These are phyloP conservation scores for Onthophagus sagittarius DNA, from an alignment of 2,888 invertebrate genomes.

Conservation along the genomic window DNA sequence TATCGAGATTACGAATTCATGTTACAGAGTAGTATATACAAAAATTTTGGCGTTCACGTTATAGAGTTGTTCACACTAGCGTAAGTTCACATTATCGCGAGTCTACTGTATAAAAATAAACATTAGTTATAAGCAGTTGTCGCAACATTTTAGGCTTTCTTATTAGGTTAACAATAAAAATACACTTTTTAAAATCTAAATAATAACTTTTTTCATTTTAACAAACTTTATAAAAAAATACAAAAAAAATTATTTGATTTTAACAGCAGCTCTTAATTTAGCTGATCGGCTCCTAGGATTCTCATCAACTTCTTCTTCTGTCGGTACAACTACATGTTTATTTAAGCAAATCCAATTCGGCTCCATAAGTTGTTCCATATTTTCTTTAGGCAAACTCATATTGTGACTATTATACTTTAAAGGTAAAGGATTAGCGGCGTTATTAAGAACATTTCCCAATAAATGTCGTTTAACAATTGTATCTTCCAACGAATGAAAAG, in stretches of 20 bases:
- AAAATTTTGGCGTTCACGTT: too few relatives aligned
- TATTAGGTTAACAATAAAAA: too few relatives aligned
- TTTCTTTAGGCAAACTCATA: slow-evolving; percentile 56
- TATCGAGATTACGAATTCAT: too few relatives aligned
- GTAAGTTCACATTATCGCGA: too few relatives aligned
- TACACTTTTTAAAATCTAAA: too few relatives aligned
- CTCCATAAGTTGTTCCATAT: slow-evolving; percentile 59
- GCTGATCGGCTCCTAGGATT: slow-evolving; percentile 90
- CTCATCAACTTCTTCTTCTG: slow-evolving; percentile 64
- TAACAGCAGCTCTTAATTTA: slow-evolving; percentile 79
- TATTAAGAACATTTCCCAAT: slow-evolving; percentile 69
- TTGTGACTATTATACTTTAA: slow-evolving; percentile 67
- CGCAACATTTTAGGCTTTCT: too few relatives aligned
- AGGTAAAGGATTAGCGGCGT: slow-evolving; percentile 66
- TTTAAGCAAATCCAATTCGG: slow-evolving; percentile 74
- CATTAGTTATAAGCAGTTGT: too few relatives aligned
- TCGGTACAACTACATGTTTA: slow-evolving; percentile 76
- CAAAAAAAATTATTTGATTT: slow-evolving; percentile 52
- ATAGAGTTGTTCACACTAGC: too few relatives aligned
- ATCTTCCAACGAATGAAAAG: slow-evolving; percentile 93
- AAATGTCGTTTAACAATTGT: slow-evolving; percentile 89
- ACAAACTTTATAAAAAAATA: too few relatives aligned
- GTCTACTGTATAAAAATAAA: too few relatives aligned
- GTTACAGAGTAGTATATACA: too few relatives aligned
- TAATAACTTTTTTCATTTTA: too few relatives aligned